Evolutionary conservation across 2,888 invertebrate genomes (phyloP).

Genomic region (Pseudolycoriella hygida): DNA sequence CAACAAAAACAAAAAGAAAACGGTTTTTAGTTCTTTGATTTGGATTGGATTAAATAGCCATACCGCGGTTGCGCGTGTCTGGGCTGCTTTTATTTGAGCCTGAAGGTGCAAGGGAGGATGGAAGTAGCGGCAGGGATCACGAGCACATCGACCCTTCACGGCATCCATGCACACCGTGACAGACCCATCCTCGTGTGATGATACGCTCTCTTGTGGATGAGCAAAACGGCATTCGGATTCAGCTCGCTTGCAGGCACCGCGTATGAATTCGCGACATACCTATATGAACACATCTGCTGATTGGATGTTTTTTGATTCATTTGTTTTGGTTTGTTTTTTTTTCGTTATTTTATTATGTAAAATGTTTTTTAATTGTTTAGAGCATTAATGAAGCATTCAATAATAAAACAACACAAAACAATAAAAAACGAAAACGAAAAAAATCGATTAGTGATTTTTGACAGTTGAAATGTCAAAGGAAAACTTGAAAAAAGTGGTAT

Average conservation of each 20-base stretch:
- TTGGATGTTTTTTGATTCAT: slow-evolving; percentile 3
- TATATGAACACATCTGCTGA: slow-evolving; percentile 31
- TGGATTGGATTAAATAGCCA: slow-evolving; percentile 26
- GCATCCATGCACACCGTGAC: slow-evolving; percentile 99
- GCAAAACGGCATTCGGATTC: slow-evolving; percentile 98
- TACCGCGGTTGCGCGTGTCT: slow-evolving; percentile 82
- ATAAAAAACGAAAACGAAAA: background rate
- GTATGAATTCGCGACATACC: slow-evolving; percentile 97
- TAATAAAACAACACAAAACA: background rate
- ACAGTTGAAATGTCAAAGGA: too few species aligned
- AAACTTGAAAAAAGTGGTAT: too few species aligned
- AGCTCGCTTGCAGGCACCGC: slow-evolving; percentile 95
- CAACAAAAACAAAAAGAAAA: slow-evolving; percentile 2
- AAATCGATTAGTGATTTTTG: too few species aligned
- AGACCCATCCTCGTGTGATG: slow-evolving; percentile 94
- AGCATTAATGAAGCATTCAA: slow-evolving; percentile 2
- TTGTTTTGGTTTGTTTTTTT: slow-evolving; percentile 9
- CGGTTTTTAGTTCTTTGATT: slow-evolving; percentile 1
- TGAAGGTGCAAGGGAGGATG: slow-evolving; percentile 99
- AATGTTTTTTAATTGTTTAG: slow-evolving; percentile 9
- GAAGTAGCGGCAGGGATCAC: slow-evolving; percentile 99
- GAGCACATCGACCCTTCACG: slow-evolving; percentile 96
- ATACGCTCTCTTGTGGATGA: slow-evolving; percentile 93
- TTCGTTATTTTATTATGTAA: slow-evolving; percentile 4
- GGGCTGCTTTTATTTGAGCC: slow-evolving; percentile 96